These are phyloP conservation scores for Colistium nudipinnis DNA, from an alignment of 2,113 vertebrate species.

Conservation along the genomic window DNA sequence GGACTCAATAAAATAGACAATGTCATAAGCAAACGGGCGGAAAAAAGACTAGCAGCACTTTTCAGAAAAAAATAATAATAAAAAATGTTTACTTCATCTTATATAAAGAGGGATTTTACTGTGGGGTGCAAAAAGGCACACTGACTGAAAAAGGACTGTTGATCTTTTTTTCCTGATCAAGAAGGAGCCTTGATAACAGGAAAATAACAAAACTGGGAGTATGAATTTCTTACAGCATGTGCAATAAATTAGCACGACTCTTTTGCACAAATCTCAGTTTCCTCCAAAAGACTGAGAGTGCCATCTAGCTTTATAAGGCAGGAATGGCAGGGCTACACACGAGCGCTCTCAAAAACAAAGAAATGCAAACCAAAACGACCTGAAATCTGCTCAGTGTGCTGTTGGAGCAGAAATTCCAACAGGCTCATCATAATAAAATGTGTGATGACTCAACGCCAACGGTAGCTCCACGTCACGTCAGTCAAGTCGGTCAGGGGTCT, in stretches of 20 bases:
- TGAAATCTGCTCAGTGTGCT: neutral
- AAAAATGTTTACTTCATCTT: neutral
- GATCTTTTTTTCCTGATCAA: neutral
- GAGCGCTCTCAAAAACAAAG: too few species aligned
- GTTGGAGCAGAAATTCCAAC: neutral
- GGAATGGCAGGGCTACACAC: slow-evolving; percentile 20
- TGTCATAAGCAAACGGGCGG: neutral
- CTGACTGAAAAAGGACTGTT: too few species aligned
- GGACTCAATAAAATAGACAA: neutral
- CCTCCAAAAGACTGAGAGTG: slow-evolving; percentile 49
- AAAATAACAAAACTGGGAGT: neutral
- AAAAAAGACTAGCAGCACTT: neutral
- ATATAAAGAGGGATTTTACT: neutral
- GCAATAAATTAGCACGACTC: neutral
- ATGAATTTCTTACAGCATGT: neutral
- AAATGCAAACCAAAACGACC: neutral
- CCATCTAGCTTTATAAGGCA: slow-evolving; percentile 75
- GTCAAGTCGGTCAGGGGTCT: neutral
- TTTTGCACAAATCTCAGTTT: neutral
- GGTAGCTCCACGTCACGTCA: neutral
- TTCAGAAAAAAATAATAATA: neutral
- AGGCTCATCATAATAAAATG: neutral
- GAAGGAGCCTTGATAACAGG: neutral
- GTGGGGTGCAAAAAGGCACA: neutral
- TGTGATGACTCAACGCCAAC: slow-evolving; percentile 4